phyloP scores from a whole-genome alignment of 2,113 vertebrate genomes.

The Philantomba maxwellii region DNA sequence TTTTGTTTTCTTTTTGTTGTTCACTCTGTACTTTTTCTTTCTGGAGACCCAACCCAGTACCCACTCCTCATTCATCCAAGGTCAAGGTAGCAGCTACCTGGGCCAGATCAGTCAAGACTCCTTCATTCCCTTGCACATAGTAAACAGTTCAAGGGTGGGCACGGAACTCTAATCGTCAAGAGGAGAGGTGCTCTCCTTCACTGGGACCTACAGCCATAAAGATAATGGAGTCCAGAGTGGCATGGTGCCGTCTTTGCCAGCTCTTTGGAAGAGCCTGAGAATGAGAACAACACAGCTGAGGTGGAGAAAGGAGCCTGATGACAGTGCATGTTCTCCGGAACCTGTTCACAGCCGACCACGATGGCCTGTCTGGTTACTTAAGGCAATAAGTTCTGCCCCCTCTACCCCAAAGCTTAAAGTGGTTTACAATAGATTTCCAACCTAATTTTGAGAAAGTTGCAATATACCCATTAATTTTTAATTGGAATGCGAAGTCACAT shows the following conservation, averaged over 20 bases:
- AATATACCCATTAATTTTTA: slow-evolving; percentile 41
- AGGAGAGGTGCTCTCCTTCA: background rate
- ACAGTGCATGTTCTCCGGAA: background rate
- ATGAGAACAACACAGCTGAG: background rate
- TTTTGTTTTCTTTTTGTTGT: background rate
- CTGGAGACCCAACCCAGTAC: background rate
- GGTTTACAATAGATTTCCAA: background rate
- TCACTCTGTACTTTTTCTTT: background rate
- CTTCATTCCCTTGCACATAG: background rate
- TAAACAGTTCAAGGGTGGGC: background rate
- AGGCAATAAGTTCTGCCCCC: background rate
- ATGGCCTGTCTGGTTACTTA: background rate
- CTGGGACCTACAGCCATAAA: background rate
- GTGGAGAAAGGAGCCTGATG: background rate
- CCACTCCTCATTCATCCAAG: background rate
- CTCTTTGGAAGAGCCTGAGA: background rate
- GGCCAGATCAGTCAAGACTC: background rate
- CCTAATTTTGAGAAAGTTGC: background rate
- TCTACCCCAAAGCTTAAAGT: background rate
- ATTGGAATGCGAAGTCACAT: slow-evolving; percentile 56
- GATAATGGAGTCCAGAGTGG: background rate
- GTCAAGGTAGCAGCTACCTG: background rate
- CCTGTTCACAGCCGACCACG: background rate
- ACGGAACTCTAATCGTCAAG: background rate
- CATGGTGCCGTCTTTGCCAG: background rate